phyloP scores from a whole-genome alignment of 53 echinoderm and acorn worm species.

The Stichopus horrens region DNA sequence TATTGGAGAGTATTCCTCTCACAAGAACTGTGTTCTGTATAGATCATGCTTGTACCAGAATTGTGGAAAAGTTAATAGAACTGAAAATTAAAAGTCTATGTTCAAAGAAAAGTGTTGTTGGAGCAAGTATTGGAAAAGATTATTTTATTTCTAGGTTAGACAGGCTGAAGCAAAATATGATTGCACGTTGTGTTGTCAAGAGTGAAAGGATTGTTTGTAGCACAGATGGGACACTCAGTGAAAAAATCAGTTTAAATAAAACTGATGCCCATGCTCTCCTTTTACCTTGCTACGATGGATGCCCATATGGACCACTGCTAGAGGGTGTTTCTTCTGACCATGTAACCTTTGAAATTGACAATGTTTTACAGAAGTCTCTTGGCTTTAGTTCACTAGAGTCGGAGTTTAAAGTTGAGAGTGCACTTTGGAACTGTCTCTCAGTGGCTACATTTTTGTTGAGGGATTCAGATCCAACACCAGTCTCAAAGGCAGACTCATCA shows the following conservation, averaged over 20 bases:
- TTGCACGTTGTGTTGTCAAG: slow-evolving; percentile 3
- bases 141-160: not conserved
- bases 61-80: slow-evolving; percentile 36
- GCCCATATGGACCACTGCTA: not conserved
- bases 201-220: slow-evolving; percentile 12
- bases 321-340: not conserved
- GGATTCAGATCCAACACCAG: slow-evolving; percentile 28
- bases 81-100: slow-evolving; percentile 1
- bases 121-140: not conserved
- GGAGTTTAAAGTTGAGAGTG: not conserved
- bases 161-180: slow-evolving; percentile 14
- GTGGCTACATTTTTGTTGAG: not conserved
- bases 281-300: not conserved
- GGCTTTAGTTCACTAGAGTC: too few relatives aligned
- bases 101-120: not conserved
- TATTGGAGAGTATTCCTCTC: slow-evolving; percentile 11
- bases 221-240: slow-evolving; percentile 10
- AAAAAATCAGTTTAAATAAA: slow-evolving; percentile 31
- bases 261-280: slow-evolving; percentile 41
- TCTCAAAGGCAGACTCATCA: too few relatives aligned
- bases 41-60: slow-evolving; percentile 42
- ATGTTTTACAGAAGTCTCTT: too few relatives aligned
- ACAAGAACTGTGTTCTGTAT: slow-evolving; percentile 35
- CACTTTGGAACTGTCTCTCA: not conserved
- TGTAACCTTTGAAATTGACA: too few relatives aligned